These are phyloP conservation scores for Notarius quadriscutis DNA, from an alignment of 2,113 vertebrate species.

Conservation along the genomic window DNA sequence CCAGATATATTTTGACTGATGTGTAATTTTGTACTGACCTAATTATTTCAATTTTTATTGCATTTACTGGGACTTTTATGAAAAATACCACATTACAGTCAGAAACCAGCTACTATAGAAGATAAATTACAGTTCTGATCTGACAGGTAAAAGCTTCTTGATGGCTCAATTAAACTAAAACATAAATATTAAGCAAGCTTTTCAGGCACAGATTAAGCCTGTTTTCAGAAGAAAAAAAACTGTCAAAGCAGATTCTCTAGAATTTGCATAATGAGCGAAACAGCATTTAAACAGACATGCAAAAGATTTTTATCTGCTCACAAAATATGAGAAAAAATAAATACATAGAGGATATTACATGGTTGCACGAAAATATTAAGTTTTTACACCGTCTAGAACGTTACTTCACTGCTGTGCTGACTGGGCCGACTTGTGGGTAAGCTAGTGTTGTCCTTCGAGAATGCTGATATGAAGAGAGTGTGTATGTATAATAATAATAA, in stretches of 20 bases:
- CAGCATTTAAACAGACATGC: neutral
- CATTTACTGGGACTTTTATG: neutral
- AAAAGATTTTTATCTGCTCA: too few species aligned
- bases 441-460: too few species aligned
- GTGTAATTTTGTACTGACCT: neutral
- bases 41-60: neutral
- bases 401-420: too few species aligned
- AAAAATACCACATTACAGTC: neutral
- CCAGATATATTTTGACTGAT: neutral
- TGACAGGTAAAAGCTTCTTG: neutral
- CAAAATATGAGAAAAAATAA: too few species aligned
- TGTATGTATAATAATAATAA: too few species aligned
- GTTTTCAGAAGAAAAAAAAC: neutral
- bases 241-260: neutral
- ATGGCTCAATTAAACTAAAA: neutral
- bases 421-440: too few species aligned
- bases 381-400: too few species aligned
- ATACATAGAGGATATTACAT: too few species aligned
- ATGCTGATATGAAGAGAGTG: too few species aligned
- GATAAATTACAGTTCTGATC: neutral
- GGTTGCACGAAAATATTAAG: too few species aligned
- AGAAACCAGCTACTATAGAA: neutral
- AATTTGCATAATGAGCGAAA: neutral
- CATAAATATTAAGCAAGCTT: neutral
- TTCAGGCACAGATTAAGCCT: neutral